A percentile compares a stretch with the other conserved stretches of the same genome.
Evolutionary conservation across 1,140 invertebrate genomes (phyloP).

Genomic region (Zaprionus kolodkinae): DNA sequence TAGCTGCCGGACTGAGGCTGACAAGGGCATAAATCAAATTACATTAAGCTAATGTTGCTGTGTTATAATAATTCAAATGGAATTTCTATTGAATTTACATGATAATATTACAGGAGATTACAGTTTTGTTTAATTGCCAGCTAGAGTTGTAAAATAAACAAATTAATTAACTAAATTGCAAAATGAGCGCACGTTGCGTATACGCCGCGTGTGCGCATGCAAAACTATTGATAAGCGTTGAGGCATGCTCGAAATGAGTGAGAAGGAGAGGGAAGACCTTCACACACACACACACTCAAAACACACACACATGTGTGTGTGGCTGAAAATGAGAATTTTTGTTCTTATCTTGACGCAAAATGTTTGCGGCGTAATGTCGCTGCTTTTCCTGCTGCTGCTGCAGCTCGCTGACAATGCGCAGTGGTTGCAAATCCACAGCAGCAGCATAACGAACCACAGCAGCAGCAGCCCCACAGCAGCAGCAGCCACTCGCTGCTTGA

Average conservation of each 20-base stretch:
- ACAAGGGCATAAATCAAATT: constrained; percentile 21
- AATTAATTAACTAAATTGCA: neutral
- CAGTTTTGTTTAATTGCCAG: constrained; percentile 12
- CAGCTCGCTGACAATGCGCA: constrained; percentile 65
- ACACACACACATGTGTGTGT: constrained; percentile 12
- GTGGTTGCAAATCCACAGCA: constrained; percentile 54
- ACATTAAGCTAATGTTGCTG: constrained; percentile 7
- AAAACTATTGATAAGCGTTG: constrained; percentile 53
- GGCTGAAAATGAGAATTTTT: constrained; percentile 51
- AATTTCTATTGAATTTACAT: neutral
- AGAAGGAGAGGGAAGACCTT: constrained; percentile 32
- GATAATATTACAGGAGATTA: neutral
- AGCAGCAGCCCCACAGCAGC: constrained; percentile 4
- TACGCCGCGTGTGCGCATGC: constrained; percentile 28
- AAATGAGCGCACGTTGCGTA: neutral
- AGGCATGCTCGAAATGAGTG: constrained; percentile 72
- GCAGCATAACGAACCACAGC: constrained; percentile 34
- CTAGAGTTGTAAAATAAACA: neutral
- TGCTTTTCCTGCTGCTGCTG: neutral
- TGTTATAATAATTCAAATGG: constrained; percentile 22
- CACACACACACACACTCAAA: no score
- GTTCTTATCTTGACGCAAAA: constrained; percentile 55
- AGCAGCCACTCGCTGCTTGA: constrained; percentile 58
- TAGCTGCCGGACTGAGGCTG: neutral
- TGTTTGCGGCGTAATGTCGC: constrained; percentile 61